A percentile compares a stretch with the other conserved stretches of the same genome.
Evolutionary conservation across 2,797 vertebrate genomes (phyloP).

Genomic region (Glossophaga mutica): DNA sequence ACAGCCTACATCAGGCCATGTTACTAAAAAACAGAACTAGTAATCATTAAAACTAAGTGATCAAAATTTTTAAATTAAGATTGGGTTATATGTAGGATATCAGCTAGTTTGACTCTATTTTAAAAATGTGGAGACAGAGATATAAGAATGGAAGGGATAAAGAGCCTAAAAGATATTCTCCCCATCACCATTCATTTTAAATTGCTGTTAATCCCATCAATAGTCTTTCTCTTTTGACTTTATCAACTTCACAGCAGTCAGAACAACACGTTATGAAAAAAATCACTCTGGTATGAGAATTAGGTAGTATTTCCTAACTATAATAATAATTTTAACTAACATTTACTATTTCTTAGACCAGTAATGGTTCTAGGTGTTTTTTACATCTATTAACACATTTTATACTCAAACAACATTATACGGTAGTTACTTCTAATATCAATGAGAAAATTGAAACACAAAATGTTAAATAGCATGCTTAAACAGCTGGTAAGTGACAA

Average conservation of each 20-base stretch:
- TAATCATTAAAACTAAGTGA: neutral
- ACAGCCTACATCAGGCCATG: neutral
- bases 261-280: slow-evolving; percentile 13
- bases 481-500: neutral
- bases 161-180: neutral
- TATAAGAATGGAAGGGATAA: neutral
- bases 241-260: neutral
- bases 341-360: neutral
- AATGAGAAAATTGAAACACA: neutral
- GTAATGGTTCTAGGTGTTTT: neutral
- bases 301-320: neutral
- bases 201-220: neutral
- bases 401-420: neutral
- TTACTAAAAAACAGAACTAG: neutral
- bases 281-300: neutral
- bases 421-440: neutral
- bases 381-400: neutral
- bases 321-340: neutral
- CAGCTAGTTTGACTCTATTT: neutral
- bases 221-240: neutral
- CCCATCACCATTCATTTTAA: neutral
- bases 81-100: neutral
- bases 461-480: neutral
- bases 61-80: neutral
- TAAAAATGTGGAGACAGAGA: neutral